These are phyloP conservation scores for Sebastolobus alascanus DNA, from an alignment of 2,797 vertebrate genomes.

Conservation along the genomic window DNA sequence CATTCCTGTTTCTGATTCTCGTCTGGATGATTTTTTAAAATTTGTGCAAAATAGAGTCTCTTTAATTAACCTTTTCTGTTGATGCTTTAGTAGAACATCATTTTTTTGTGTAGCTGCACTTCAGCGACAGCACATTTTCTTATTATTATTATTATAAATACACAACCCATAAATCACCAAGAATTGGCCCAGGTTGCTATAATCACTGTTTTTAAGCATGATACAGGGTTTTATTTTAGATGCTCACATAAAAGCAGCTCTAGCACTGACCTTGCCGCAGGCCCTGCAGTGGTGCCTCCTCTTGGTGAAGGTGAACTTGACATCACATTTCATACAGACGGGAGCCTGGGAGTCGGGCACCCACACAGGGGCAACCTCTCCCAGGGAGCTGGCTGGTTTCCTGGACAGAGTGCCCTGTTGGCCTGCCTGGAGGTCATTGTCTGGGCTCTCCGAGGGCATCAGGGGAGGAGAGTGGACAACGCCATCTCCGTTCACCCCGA, in stretches of 20 bases:
- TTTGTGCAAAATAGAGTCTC: not conserved
- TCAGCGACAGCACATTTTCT: not conserved
- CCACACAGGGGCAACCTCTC: slow-evolving; percentile 97
- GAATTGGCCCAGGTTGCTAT: not conserved
- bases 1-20: not conserved
- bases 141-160: not conserved
- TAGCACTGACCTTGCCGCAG: slow-evolving; percentile 94
- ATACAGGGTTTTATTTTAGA: not conserved
- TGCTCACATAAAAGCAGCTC: slow-evolving; percentile 5
- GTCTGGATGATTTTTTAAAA: not conserved
- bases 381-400: slow-evolving; percentile 90
- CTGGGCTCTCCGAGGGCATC: slow-evolving; percentile 89
- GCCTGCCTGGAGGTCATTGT: slow-evolving; percentile 96
- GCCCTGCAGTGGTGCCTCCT: slow-evolving; percentile 99
- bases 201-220: not conserved
- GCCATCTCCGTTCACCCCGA: slow-evolving; percentile 69
- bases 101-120: not conserved
- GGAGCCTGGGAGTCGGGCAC: slow-evolving; percentile 98
- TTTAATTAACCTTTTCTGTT: not conserved
- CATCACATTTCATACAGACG: slow-evolving; percentile 97
- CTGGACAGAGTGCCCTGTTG: slow-evolving; percentile 88
- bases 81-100: not conserved
- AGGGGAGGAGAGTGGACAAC: slow-evolving; percentile 46
- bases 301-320: slow-evolving; percentile 99
- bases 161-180: not conserved